These are phyloP conservation scores for Crenichthys baileyi DNA, from an alignment of 2,797 vertebrate genomes.

Conservation along the genomic window DNA sequence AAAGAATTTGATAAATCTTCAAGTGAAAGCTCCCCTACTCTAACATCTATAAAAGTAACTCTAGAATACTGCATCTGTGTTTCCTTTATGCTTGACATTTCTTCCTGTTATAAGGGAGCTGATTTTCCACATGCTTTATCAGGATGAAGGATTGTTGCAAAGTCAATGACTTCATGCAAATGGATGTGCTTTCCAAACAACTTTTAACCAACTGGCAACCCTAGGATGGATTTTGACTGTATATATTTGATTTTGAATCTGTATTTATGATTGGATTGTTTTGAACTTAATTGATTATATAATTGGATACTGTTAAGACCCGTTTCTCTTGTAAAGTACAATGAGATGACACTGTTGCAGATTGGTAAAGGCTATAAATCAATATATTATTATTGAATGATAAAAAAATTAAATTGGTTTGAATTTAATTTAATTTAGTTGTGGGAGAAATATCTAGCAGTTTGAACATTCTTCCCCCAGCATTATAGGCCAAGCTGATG, in stretches of 20 bases:
- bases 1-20: no score
- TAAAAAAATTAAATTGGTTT: no score
- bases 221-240: background rate
- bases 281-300: background rate
- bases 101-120: no score
- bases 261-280: background rate
- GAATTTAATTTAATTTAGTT: background rate
- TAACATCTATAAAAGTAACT: no score
- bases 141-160: background rate
- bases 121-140: background rate
- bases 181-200: background rate
- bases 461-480: background rate
- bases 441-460: background rate
- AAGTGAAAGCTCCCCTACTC: no score
- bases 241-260: background rate
- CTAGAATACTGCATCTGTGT: no score
- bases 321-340: background rate
- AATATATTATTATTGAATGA: background rate
- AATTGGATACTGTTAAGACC: background rate
- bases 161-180: background rate
- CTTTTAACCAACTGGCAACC: background rate
- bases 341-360: background rate
- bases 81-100: no score
- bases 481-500: conserved; percentile 29
- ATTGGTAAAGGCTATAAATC: background rate